Percentiles rank a stretch among this genome's conserved stretches.
These are phyloP conservation scores for Benitochromis conjunctus DNA, from an alignment of 2,113 vertebrate genomes.

Conservation along the genomic window DNA sequence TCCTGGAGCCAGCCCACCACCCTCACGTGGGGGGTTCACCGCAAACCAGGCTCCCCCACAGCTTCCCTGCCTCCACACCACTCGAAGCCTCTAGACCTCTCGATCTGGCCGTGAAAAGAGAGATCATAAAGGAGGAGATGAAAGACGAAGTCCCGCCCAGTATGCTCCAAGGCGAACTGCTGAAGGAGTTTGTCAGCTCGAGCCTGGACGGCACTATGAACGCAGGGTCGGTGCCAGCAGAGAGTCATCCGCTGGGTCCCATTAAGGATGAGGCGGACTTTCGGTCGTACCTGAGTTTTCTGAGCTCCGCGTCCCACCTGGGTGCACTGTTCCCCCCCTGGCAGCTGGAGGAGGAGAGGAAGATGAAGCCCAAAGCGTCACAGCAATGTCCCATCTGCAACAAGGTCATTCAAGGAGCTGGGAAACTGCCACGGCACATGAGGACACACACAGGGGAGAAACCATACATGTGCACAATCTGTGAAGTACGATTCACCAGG, in stretches of 20 bases:
- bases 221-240: slow-evolving; percentile 56
- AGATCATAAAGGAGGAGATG: slow-evolving; percentile 92
- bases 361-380: slow-evolving; percentile 96
- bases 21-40: slow-evolving; percentile 51
- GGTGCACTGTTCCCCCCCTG: slow-evolving; percentile 90
- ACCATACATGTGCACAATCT: slow-evolving; percentile 98
- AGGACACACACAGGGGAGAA: slow-evolving; percentile 97
- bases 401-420: slow-evolving; percentile 97
- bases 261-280: slow-evolving; percentile 94
- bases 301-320: slow-evolving; percentile 88
- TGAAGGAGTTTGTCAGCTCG: slow-evolving; percentile 82
- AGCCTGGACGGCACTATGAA: slow-evolving; percentile 52
- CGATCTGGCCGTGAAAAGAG: slow-evolving; percentile 89
- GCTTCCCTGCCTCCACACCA: slow-evolving; percentile 71
- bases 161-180: slow-evolving; percentile 84
- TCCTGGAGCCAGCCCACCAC: slow-evolving; percentile 60
- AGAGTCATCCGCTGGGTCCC: slow-evolving; percentile 76
- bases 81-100: slow-evolving; percentile 79
- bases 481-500: slow-evolving; percentile 98
- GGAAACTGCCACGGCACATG: slow-evolving; percentile 97
- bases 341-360: slow-evolving; percentile 94
- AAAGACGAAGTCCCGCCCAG: slow-evolving; percentile 84
- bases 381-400: slow-evolving; percentile 99
- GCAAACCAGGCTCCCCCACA: slow-evolving; percentile 61
- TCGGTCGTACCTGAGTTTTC: slow-evolving; percentile 89